Base-by-base conservation (phyloP, 2,888 invertebrate species). In the Leptarthrus brevirostris region DNA sequence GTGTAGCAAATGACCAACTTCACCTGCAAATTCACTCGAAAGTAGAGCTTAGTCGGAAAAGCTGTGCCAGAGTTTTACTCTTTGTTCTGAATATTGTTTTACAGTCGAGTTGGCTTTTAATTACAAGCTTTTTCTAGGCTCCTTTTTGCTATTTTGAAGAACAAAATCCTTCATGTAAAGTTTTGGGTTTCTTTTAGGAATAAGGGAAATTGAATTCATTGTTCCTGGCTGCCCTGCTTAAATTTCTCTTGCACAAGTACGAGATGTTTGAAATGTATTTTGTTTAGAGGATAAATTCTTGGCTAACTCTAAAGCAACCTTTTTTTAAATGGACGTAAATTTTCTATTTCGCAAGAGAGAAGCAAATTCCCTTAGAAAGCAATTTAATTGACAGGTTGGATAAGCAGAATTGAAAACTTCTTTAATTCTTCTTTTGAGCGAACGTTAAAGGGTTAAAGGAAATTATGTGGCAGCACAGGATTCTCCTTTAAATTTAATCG, bases 51-150 rank as follows among this genome's bases (percentile, higher is more conserved):
- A 66, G 47, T 24, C 16, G 47, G 20, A 66, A 47, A 40, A 22
- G 64, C 64, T 44, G 40, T 22, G 44, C 12, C 14, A 12, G 10
- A 18, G 64, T 47, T 66, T 16, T 18, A 18, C 14, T 40, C 40
- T 69, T 52, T 69, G 36, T 47, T 64, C 44, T 12, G 52, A 49
- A 69, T 69, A 69, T 69, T 69, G 69, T 69, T 69, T 69, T 52
- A 69, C 69, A 69, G 69, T 69, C 69, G 52, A 34, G 69, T 20
- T 69, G 52, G 22, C 69, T 69, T 69, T 69, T 69, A 69, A 69
- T 69, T 69, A 69, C 69, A 69, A 69, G 20, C 44, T 52, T 10
- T 18, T 69, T 24, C 20, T 12, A 44, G 16, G 10, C 18, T 12
- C 52, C 22, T 69, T 52, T 69, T 69, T 69, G 69, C 40, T 40